These are phyloP conservation scores for Sebastes steindachneri DNA, from an alignment of 2,797 vertebrate species.

Conservation along the genomic window DNA sequence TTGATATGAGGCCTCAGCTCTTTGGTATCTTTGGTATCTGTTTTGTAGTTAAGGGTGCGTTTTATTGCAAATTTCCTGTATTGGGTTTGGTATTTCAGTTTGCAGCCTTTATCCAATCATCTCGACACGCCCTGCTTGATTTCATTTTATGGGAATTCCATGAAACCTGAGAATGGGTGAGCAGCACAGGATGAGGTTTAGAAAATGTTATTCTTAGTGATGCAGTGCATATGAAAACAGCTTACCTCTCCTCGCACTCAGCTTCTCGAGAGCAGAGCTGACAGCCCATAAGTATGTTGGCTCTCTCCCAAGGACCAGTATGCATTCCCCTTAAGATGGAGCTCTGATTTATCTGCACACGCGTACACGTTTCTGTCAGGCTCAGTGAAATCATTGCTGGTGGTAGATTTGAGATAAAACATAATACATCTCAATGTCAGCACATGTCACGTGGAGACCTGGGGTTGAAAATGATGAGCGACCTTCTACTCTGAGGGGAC, in stretches of 20 bases:
- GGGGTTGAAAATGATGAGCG: slow-evolving; percentile 34
- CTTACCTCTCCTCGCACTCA: slow-evolving; percentile 14
- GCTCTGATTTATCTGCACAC: slow-evolving; percentile 37
- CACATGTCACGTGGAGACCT: slow-evolving; percentile 26
- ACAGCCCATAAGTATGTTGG: slow-evolving; percentile 17
- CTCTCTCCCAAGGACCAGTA: slow-evolving; percentile 19
- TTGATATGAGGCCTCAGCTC: not conserved
- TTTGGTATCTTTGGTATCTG: not conserved
- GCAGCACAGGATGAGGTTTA: slow-evolving; percentile 50
- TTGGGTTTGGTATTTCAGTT: slow-evolving; percentile 43
- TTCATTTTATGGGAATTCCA: slow-evolving; percentile 71
- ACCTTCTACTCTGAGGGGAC: slow-evolving; percentile 12
- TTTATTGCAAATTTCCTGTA: slow-evolving; percentile 36
- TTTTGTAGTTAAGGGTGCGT: not conserved
- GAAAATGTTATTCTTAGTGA: slow-evolving; percentile 60
- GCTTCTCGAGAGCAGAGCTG: slow-evolving; percentile 5
- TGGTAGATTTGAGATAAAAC: slow-evolving; percentile 29
- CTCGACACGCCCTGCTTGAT: slow-evolving; percentile 64
- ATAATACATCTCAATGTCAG: slow-evolving; percentile 26
- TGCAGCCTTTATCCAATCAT: slow-evolving; percentile 38
- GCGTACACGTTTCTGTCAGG: not conserved
- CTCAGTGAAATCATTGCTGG: slow-evolving; percentile 20
- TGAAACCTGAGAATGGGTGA: slow-evolving; percentile 70
- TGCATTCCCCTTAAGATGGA: slow-evolving; percentile 38
- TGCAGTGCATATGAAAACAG: slow-evolving; percentile 41